Evolutionary conservation across 2,797 vertebrate genomes (phyloP), one percentile per base, ranked within the genome.

Genomic region (Pristis pectinata): DNA sequence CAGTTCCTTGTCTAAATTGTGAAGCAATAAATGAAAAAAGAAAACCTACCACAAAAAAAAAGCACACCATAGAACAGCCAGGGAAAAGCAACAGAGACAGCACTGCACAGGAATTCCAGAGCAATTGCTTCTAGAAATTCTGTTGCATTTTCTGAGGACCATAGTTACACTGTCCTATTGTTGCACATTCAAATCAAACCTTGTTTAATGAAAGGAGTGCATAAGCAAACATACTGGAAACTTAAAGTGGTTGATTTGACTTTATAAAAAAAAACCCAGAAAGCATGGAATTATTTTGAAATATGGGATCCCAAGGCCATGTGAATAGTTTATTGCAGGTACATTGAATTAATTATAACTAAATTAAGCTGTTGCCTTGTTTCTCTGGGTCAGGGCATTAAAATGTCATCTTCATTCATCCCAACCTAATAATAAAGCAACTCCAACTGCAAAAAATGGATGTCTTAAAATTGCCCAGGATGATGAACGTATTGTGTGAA

Each of bases 1-100:
- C 83, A 87, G 83, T 17, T n/a, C 53, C 83, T 87, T 87, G 83
- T 87, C 30, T n/a, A 87, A 87, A 19, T n/a, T 59, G 53, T 87
- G 83, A 87, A 34, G 53, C 15, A 34, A 6, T 59, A 87, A 87
- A 87, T 13, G 56, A 56, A 44, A 17, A 15, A 87, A 87, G 61
- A 87, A 61, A 87, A 53, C 56, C 56, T n/a, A 34, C 22, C 83
- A 59, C 30, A 56, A 34, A 9, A 64, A n/a, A 64, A 59, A 56
- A 87, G 30, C 13, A 34, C 34, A 13, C 0, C 49, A 79, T 22
- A 80, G 79, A 44, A 44, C 34, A 56, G 24, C 4, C 49, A 34
- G 13, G 82, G 82, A 30, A 2, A 85, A 11, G 9, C 24, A 27
- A 53, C 44, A 85, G 82, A 56, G 49, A 85, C 44, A 85, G 82